Evolutionary conservation across 1,140 invertebrate genomes (phyloP), one percentile per base, ranked within the genome.

Genomic region (Chymomyza costata): DNA sequence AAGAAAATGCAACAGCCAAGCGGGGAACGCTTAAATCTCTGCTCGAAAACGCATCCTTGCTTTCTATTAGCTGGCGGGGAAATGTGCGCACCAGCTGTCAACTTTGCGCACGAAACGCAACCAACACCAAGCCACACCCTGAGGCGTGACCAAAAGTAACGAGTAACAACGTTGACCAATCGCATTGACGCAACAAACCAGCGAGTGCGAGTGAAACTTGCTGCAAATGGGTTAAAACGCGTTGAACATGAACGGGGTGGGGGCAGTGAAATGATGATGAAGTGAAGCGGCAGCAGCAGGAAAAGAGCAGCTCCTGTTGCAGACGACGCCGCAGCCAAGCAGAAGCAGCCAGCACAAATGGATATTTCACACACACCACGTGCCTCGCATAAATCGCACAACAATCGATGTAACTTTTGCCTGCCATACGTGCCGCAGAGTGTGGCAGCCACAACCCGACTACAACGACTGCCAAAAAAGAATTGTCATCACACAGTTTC

Each of bases 321-420:
- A 13, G 39, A 6, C n/a, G 14, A 11, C 1, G 30, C 11, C 31
- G 35, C 43, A 39, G 11, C 35, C n/a, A n/a, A 40, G 25, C 8
- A 37, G 37, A 13, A 34, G 13, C 52, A 34, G 28, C 21, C 32
- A n/a, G n/a, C 44, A 47, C 56, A 59, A 49, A 65, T 61, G 66
- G 38, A 55, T 55, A 70, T 52, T 58, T 38, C 48, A 51, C 51
- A 61, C 56, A 62, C 25, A 61, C 68, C 73, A 80, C 73, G 73
- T 80, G 73, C 64, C 59, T 41, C 65, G 73, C 73, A 80, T 80
- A 80, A 80, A 81, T 80, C 65, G 73, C 54, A 52, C 67, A 71
- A 55, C 67, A 78, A 78, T 78, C 73, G 74, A 80, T 80, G 73
- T 73, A 73, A 65, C 73, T 80, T 78, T 78, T 67, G 58, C 62